Conservation (phyloP, 1,140 invertebrate species). For the Formica exsecta region DNA sequence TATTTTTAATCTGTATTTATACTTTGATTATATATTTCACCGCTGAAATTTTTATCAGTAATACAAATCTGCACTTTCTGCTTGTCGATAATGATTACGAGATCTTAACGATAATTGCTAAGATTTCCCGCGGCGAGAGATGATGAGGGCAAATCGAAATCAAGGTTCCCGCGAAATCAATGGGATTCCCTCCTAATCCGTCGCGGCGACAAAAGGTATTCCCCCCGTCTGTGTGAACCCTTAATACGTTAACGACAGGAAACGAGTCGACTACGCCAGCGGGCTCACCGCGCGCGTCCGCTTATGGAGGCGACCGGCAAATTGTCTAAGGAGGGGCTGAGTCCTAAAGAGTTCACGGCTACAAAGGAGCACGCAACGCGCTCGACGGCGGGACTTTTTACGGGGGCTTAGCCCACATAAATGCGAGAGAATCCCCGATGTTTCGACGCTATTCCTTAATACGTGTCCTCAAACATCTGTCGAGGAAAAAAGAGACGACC, state of each 20-base stretch:
- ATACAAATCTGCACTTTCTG: too few species aligned
- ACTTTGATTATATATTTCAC: not conserved
- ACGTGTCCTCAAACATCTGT: slow-evolving; percentile 4
- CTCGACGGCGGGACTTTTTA: slow-evolving; percentile 64
- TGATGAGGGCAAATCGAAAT: slow-evolving; percentile 16
- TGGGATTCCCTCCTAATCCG: slow-evolving; percentile 49
- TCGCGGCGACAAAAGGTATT: slow-evolving; percentile 60
- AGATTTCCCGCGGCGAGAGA: not conserved
- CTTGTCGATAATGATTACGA: not conserved
- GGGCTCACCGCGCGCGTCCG: slow-evolving; percentile 64
- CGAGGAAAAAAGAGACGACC: not conserved
- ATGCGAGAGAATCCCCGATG: slow-evolving; percentile 36
- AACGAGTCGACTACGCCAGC: slow-evolving; percentile 73
- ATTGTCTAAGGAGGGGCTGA: slow-evolving; percentile 75
- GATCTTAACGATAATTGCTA: not conserved
- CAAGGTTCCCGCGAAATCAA: slow-evolving; percentile 46
- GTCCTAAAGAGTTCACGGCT: slow-evolving; percentile 74
- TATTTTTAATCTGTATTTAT: not conserved
- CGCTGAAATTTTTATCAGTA: not conserved
- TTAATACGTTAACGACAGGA: slow-evolving; percentile 76
- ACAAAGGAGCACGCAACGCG: slow-evolving; percentile 68
- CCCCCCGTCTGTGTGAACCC: slow-evolving; percentile 59
- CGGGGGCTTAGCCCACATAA: slow-evolving; percentile 62
- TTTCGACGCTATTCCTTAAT: slow-evolving; percentile 28
- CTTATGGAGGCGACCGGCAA: slow-evolving; percentile 74